Conservation (phyloP, 37 sponge, comb jelly and placozoan species). For the Lycopodina hypogea region DNA sequence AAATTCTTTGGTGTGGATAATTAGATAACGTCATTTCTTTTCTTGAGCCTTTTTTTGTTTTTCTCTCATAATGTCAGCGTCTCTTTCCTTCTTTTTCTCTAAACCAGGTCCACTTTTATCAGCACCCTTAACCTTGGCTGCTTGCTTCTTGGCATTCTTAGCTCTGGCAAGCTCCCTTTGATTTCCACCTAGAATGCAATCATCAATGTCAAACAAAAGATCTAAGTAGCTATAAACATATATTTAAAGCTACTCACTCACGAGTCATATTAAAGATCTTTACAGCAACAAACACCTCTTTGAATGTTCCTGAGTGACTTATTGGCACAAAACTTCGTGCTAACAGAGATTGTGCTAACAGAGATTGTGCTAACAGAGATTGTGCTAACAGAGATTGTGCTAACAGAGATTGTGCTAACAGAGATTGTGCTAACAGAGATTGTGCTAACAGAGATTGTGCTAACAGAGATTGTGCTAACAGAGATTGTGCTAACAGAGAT, state of each 20-base stretch:
- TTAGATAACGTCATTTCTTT: slow-evolving; percentile 2
- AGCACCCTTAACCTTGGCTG: slow-evolving; percentile 26
- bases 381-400: too few relatives aligned
- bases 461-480: too few relatives aligned
- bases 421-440: too few relatives aligned
- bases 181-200: slow-evolving; percentile 59
- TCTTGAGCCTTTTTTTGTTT: slow-evolving; percentile 69
- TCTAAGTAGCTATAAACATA: neutral
- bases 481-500: too few relatives aligned
- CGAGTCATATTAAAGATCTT: slow-evolving; percentile 4
- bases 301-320: too few relatives aligned
- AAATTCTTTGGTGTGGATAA: too few relatives aligned
- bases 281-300: too few relatives aligned
- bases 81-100: slow-evolving; percentile 69
- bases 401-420: too few relatives aligned
- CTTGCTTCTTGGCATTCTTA: slow-evolving; percentile 83
- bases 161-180: slow-evolving; percentile 80
- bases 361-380: too few relatives aligned
- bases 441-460: too few relatives aligned
- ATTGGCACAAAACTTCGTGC: too few relatives aligned
- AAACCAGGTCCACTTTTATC: slow-evolving; percentile 42
- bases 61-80: slow-evolving; percentile 90
- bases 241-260: neutral
- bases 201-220: neutral
- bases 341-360: too few relatives aligned